Base-by-base conservation (phyloP, 2,888 invertebrate genomes). In the Allacma fusca region DNA sequence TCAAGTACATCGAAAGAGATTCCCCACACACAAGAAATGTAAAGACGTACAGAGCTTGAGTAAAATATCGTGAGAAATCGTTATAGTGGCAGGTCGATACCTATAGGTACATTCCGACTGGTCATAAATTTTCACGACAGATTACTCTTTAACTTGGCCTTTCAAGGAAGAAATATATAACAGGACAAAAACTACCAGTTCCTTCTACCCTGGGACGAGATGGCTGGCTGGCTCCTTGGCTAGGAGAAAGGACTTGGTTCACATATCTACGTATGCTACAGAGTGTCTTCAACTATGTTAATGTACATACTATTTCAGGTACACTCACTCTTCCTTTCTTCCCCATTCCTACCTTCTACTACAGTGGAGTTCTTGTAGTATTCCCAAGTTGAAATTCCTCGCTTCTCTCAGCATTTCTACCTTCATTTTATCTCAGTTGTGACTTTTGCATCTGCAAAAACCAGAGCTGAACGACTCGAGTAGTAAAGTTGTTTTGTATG, bases 101-200 rank as follows among this genome's bases (percentile, higher is more conserved):
- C 72, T 78, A 78, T 64, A n/a, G n/a, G n/a, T n/a, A 78, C 70
- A 65, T 75, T 75, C 57, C 50, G 65, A 73, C 79, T 73, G 70
- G 76, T 71, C 75, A 81, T 81, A 81, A 81, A 81, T 81, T 81
- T 78, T 81, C 79, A 80, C 77, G 81, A 81, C 80, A 80, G 80
- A 80, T 80, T 80, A 80, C 81, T 81, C 79, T 71, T 71, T 71
- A 77, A 72, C 77, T 72, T 72, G 73, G 40, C 77, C 72, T 77
- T 70, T 77, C 77, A 73, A 62, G 43, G 44, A 50, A 72, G 64
- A 77, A 65, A 77, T 72, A 77, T 62, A 65, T 64, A 70, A 76
- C 69, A 57, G 44, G 57, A 76, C 57, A 72, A 50, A 72, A 50
- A 23, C 19, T 69, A n/a, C 29, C 23, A 7, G 34, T 34, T 34